A percentile compares a stretch with the other conserved stretches of the same genome.
Evolutionary conservation across 2,113 vertebrate species (phyloP).

Genomic region (Equus przewalskii): DNA sequence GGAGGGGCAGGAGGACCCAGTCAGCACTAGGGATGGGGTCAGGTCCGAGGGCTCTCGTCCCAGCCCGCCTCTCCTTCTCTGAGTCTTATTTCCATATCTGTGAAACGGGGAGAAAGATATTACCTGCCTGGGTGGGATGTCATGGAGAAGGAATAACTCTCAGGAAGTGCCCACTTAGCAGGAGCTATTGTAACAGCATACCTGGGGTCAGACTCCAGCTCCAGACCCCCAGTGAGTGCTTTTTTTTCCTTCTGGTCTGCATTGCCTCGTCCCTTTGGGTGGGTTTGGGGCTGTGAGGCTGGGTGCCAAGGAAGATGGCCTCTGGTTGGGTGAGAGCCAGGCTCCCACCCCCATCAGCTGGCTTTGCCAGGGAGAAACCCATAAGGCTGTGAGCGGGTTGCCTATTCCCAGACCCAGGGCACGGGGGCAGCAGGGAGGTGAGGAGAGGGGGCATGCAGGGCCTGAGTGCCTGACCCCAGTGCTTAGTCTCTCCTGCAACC

Average conservation of each 20-base stretch:
- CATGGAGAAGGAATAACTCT: not conserved
- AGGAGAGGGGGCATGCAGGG: not conserved
- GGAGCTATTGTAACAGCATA: rapidly evolving
- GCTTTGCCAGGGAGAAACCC: not conserved
- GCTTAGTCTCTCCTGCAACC: not conserved
- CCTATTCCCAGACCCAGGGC: not conserved
- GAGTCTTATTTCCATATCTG: not conserved
- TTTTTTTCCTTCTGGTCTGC: not conserved
- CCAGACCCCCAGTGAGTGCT: not conserved
- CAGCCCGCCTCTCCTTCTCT: not conserved
- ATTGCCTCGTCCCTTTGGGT: not conserved
- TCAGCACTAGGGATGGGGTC: not conserved
- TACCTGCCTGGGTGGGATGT: rapidly evolving
- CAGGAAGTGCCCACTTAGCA: not conserved
- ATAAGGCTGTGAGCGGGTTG: not conserved
- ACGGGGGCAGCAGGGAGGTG: not conserved
- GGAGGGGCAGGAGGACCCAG: not conserved
- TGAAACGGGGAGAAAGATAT: not conserved
- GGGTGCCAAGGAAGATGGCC: too few relatives aligned
- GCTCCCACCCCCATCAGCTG: not conserved
- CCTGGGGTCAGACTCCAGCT: not conserved
- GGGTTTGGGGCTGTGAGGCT: not conserved
- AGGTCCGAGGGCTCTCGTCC: not conserved
- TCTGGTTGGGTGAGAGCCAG: not conserved
- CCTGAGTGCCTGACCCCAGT: not conserved